Evolutionary conservation across 2,113 vertebrate species (phyloP).

Genomic region (Cathartes aura): DNA sequence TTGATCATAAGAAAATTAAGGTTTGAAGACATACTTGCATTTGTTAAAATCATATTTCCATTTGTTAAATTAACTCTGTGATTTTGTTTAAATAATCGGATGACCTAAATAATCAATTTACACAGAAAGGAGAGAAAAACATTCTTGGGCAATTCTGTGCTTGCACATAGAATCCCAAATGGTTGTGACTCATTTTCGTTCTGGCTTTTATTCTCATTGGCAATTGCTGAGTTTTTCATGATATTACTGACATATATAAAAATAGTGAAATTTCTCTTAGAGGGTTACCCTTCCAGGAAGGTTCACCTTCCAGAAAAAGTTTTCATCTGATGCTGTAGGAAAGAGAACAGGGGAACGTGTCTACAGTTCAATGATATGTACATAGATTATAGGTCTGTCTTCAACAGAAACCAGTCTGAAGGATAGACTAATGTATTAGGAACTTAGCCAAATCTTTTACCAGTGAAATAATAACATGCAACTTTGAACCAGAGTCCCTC

Average conservation of each 20-base stretch:
- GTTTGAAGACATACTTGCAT: neutral
- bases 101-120: neutral
- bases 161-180: neutral
- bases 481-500: neutral
- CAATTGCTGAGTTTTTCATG: neutral
- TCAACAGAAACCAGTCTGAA: neutral
- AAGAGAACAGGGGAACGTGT: neutral
- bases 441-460: neutral
- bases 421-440: neutral
- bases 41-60: neutral
- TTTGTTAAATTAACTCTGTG: neutral
- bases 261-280: neutral
- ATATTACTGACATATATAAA: neutral
- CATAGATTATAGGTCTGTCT: neutral
- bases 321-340: neutral
- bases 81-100: neutral
- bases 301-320: neutral
- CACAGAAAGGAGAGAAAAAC: neutral
- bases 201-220: neutral
- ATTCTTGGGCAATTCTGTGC: neutral
- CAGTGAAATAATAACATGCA: neutral
- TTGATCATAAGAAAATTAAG: neutral
- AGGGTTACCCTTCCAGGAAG: neutral
- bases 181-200: neutral
- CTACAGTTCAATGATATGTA: neutral